These are phyloP conservation scores for Pseudococcus longispinus DNA, from an alignment of 2,888 invertebrate species.

Conservation along the genomic window DNA sequence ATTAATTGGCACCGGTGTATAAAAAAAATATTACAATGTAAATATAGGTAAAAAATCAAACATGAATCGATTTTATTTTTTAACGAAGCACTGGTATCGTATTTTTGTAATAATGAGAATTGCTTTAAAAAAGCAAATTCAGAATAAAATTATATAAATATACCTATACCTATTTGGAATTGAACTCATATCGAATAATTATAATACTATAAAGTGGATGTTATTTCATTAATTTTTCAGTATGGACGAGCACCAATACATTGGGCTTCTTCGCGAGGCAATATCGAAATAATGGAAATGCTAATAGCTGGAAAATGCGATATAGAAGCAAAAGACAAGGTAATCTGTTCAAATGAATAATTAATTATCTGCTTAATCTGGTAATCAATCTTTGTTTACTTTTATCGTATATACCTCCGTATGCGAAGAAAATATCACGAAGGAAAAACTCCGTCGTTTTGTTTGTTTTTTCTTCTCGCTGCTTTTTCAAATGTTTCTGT, in stretches of 20 bases:
- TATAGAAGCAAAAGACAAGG: constrained; percentile 77
- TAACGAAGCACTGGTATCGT: not conserved
- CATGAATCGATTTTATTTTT: not conserved
- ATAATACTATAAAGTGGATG: not conserved
- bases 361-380: constrained; percentile 24
- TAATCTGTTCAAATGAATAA: constrained; percentile 62
- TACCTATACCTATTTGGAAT: too few relatives aligned
- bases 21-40: not conserved
- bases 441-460: not conserved
- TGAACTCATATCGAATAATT: not conserved
- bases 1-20: not conserved
- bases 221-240: constrained; percentile 63
- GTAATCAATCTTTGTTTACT: constrained; percentile 9
- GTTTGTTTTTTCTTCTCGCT: not conserved
- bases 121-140: too few relatives aligned
- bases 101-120: not conserved
- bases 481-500: not conserved
- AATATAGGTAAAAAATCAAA: not conserved
- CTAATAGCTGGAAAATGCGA: constrained; percentile 76
- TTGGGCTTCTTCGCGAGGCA: constrained; percentile 77
- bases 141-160: too few relatives aligned
- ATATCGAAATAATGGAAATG: constrained; percentile 75
- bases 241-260: constrained; percentile 78
- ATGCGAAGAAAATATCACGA: not conserved
- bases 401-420: not conserved